A percentile compares a stretch with the other conserved stretches of the same genome.
Evolutionary conservation across 2,888 invertebrate genomes (phyloP).

Genomic region (Girardia tigrina): DNA sequence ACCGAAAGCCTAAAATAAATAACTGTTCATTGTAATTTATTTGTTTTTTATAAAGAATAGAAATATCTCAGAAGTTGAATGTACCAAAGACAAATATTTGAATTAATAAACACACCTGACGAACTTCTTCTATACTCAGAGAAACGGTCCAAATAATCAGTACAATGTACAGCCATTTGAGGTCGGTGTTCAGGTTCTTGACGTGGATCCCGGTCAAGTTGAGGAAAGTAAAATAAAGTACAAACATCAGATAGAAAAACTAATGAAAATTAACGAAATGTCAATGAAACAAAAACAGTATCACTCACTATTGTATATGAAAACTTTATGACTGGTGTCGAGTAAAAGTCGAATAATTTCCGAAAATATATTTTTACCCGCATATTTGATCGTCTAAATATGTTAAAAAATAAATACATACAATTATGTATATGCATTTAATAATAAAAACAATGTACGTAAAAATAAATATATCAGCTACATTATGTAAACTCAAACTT

Average conservation of each 20-base stretch:
- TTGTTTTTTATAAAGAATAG: not conserved
- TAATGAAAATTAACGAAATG: not conserved
- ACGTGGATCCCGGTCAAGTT: not conserved
- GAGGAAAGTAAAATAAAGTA: not conserved
- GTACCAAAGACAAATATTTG: not conserved
- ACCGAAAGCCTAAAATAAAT: not conserved
- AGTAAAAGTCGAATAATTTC: not conserved
- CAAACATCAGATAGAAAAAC: not conserved
- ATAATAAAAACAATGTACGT: too few species aligned
- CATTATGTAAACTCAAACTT: too few species aligned
- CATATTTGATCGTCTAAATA: not conserved
- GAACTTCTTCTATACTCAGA: not conserved
- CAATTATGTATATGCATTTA: not conserved
- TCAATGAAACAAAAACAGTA: not conserved
- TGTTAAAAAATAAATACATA: not conserved
- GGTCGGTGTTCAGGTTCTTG: not conserved
- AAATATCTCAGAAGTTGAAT: not conserved
- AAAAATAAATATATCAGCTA: too few species aligned
- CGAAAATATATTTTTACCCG: not conserved
- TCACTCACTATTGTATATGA: not conserved
- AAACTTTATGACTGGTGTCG: not conserved
- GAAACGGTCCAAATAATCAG: not conserved
- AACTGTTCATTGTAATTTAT: not conserved
- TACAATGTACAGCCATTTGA: not conserved
- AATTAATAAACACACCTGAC: not conserved